phyloP scores from a whole-genome alignment of 2,888 invertebrate genomes.

The Phalera bucephala region DNA sequence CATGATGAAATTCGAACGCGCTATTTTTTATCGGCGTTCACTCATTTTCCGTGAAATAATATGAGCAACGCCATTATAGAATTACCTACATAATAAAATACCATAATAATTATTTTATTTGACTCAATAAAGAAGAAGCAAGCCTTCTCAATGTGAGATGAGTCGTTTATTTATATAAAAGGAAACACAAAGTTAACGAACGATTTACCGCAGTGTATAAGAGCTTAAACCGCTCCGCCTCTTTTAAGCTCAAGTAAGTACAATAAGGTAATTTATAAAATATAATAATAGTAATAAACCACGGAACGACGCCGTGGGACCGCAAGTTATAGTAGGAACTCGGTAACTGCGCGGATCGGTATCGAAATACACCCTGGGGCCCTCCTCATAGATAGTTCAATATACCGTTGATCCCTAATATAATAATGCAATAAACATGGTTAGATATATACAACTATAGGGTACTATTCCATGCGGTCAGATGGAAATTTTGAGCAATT shows the following conservation, averaged over 20 bases:
- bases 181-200: no score
- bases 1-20: conserved; percentile 24
- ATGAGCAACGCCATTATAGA: no score
- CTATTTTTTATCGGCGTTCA: conserved; percentile 12
- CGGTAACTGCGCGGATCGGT: conserved; percentile 44
- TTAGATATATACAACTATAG: conserved; percentile 7
- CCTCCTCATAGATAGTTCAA: conserved; percentile 39
- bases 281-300: conserved; percentile 40
- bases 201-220: no score
- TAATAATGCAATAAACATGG: conserved; percentile 28
- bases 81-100: no score
- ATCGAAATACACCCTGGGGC: conserved; percentile 46
- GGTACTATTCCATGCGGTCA: background rate
- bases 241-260: no score
- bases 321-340: conserved; percentile 44
- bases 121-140: no score
- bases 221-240: no score
- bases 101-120: no score
- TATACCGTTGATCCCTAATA: conserved; percentile 24
- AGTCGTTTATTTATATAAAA: no score
- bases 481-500: no score
- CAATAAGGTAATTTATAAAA: conserved; percentile 15
- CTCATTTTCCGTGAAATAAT: conserved; percentile 28
- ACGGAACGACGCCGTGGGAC: conserved; percentile 43
- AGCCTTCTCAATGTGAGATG: no score